A percentile compares a stretch with the other conserved stretches of the same genome.
These are phyloP conservation scores for Drosophila monieri DNA, from an alignment of 2,888 invertebrate genomes.

Conservation along the genomic window DNA sequence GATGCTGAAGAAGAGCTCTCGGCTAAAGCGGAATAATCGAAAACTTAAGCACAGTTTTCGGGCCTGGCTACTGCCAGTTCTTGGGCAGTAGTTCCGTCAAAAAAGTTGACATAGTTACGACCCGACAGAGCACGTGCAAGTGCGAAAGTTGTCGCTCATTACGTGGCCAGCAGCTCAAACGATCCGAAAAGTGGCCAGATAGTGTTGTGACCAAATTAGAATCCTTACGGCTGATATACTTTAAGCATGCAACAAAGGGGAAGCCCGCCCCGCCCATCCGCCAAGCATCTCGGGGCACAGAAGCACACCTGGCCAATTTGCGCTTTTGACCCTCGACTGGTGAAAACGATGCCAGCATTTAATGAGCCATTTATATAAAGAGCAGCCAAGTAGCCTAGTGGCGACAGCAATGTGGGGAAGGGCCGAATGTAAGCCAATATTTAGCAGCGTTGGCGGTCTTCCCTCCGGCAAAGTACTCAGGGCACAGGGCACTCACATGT, in stretches of 20 bases:
- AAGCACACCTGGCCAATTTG: slow-evolving; percentile 67
- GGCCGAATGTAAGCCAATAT: slow-evolving; percentile 71
- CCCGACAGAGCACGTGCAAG: slow-evolving; percentile 61
- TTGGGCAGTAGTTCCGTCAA: slow-evolving; percentile 6
- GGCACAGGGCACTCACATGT: slow-evolving; percentile 51
- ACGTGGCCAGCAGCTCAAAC: slow-evolving; percentile 72
- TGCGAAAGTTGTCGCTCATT: slow-evolving; percentile 75
- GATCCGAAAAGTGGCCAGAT: slow-evolving; percentile 63
- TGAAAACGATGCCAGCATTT: slow-evolving; percentile 69
- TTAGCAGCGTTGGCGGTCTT: slow-evolving; percentile 63
- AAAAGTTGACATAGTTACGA: slow-evolving; percentile 65
- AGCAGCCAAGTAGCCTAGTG: slow-evolving; percentile 67
- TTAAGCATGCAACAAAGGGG: slow-evolving; percentile 40
- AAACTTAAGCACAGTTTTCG: not conserved
- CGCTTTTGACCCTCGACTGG: slow-evolving; percentile 38
- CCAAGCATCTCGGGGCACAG: slow-evolving; percentile 15
- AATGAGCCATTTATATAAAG: slow-evolving; percentile 77
- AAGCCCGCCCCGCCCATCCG: not conserved
- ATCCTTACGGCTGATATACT: slow-evolving; percentile 48
- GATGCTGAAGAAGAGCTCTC: slow-evolving; percentile 32
- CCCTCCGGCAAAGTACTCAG: slow-evolving; percentile 31
- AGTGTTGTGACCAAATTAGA: slow-evolving; percentile 66
- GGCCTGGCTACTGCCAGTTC: slow-evolving; percentile 1
- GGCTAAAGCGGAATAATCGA: slow-evolving; percentile 39
- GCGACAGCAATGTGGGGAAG: not conserved